Evolutionary conservation across 2,113 vertebrate species (phyloP), one percentile per base, ranked within the genome.

Genomic region (Sebastes fasciatus): DNA sequence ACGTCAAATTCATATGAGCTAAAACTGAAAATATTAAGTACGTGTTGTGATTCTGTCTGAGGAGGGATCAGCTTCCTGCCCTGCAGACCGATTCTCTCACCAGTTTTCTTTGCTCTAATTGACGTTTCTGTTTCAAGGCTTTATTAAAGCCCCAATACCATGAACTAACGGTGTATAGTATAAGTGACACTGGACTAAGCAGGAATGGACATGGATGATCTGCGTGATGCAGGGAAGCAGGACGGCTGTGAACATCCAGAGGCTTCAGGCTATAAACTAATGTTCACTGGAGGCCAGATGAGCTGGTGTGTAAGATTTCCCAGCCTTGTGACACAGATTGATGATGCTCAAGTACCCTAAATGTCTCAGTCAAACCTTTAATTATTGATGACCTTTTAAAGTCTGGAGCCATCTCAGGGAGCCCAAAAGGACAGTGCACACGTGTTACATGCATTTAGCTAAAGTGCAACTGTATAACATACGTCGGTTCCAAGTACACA

Each of bases 341-440:
- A 71, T 81, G 73, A 77, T 3, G 40, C 17, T 54, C 3, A 0
- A 57, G 54, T 2, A 71, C 13, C 8, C 10, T 49, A 13, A 42
- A 62, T 2, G 61, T 42, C 61, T 40, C 34, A 1, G 34, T 13
- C 34, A 57, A 49, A 48, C 19, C 26, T 48, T 72, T 77, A 67
- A 84, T 79, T 55, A 72, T 17, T 21, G 4, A 60, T 67, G 73
- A 81, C 71, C 72, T 85, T 80, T 54, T 5, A 57, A 61, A 61
- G 42, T 52, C 48, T 42, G 17, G 26, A 61, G 52, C 6, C 19
- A 40, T 58, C 14, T 49, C 16, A 16, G 40, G n/a, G 17, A 34
- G 2, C 5, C 58, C 40, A 54, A 55, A 54, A 57, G 40, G 48
- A 63, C 43, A 48, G 21, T 1, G 8, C 23, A 58, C 10, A 13